Evolutionary conservation across 1,140 invertebrate genomes (phyloP).

Genomic region (Andricus grossulariae): DNA sequence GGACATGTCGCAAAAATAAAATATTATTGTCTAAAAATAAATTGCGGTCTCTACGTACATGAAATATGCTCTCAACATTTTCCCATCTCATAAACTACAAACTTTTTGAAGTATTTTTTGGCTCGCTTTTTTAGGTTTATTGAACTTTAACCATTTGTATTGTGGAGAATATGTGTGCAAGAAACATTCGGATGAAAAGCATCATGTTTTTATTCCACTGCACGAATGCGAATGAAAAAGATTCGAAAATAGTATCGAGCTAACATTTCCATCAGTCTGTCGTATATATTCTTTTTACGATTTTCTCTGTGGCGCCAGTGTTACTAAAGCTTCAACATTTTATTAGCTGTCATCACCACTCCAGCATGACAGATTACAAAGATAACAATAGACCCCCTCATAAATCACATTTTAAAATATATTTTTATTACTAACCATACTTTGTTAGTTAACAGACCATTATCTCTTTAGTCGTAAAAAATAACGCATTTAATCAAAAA

Average conservation of each 20-base stretch:
- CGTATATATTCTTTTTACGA: conserved; percentile 32
- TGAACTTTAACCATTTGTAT: neutral
- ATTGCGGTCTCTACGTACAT: no score
- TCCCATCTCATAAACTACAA: no score
- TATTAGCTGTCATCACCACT: conserved; percentile 30
- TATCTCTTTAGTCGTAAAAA: neutral
- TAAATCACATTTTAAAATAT: neutral
- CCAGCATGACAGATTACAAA: conserved; percentile 7
- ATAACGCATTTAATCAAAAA: no score
- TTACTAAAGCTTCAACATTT: conserved; percentile 26
- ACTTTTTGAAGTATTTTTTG: no score
- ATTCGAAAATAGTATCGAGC: conserved; percentile 24
- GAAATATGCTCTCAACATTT: no score
- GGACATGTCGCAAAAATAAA: no score
- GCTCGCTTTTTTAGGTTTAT: neutral
- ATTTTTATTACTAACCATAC: neutral
- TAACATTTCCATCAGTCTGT: conserved; percentile 28
- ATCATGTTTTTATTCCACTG: conserved; percentile 18
- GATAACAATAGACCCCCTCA: conserved; percentile 17
- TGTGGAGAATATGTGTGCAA: neutral
- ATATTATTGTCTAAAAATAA: no score
- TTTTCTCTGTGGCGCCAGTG: conserved; percentile 25
- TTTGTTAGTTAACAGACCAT: neutral
- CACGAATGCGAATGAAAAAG: conserved; percentile 3
- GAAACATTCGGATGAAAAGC: neutral